Conservation (phyloP, 2,113 vertebrate species). For the Kryptolebias marmoratus region DNA sequence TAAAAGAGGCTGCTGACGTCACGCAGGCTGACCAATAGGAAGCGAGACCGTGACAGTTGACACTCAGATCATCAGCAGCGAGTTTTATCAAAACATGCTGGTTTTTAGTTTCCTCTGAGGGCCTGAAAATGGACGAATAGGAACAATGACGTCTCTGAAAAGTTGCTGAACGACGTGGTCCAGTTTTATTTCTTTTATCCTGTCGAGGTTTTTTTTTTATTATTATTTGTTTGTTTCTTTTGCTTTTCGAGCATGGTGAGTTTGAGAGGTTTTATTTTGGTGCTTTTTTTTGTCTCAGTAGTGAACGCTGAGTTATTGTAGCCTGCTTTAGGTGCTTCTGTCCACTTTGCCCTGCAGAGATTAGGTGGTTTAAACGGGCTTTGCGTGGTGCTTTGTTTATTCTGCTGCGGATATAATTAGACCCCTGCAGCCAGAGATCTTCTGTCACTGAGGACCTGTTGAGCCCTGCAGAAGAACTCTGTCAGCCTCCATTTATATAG, state of each 20-base stretch:
- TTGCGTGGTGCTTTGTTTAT: constrained; percentile 32
- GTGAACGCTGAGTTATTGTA: background rate
- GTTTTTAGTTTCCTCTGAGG: too few species aligned
- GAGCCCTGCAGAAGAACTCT: constrained; percentile 7
- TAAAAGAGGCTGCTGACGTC: constrained; percentile 25
- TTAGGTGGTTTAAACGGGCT: constrained; percentile 66
- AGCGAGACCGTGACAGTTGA: constrained; percentile 13
- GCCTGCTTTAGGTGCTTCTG: constrained; percentile 3
- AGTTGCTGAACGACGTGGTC: accelerated
- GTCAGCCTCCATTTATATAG: background rate
- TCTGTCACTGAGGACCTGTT: constrained; percentile 37
- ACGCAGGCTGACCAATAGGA: constrained; percentile 47
- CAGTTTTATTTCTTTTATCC: background rate
- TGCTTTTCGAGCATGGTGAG: constrained; percentile 63
- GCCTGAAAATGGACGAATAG: too few species aligned
- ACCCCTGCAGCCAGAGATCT: constrained; percentile 47
- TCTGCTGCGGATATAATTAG: constrained; percentile 70
- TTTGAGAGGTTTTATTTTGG: constrained; percentile 22
- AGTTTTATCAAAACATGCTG: constrained; percentile 8
- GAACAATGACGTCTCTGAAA: background rate
- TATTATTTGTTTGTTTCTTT: background rate
- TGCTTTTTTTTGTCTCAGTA: background rate
- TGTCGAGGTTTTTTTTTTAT: constrained; percentile 4
- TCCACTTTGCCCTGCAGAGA: constrained; percentile 37
- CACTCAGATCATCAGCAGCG: background rate